phyloP scores from a whole-genome alignment of 2,888 invertebrate genomes.

The Stictocephala bisonia region DNA sequence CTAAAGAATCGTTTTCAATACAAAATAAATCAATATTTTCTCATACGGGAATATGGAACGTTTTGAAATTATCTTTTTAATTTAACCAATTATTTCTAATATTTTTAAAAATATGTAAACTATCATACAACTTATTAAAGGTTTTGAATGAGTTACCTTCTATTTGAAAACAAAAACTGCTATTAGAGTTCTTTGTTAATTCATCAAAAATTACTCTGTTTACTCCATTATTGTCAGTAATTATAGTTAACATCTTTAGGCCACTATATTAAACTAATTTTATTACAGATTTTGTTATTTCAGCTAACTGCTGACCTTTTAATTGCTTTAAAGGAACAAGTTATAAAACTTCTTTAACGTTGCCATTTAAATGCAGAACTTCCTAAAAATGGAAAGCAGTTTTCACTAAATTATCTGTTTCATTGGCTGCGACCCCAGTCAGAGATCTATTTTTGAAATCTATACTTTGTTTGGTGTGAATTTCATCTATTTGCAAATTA shows the following conservation, averaged over 20 bases:
- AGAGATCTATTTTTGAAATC: constrained; percentile 22
- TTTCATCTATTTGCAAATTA: constrained; percentile 7
- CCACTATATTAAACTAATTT: not conserved
- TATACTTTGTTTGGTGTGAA: constrained; percentile 2
- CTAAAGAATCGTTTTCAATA: no score
- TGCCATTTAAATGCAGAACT: constrained; percentile 22
- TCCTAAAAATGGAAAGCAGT: not conserved
- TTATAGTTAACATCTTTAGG: not conserved
- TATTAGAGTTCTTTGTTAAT: not conserved
- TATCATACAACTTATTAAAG: constrained; percentile 9
- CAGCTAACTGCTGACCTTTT: not conserved
- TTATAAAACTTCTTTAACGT: constrained; percentile 1
- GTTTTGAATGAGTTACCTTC: not conserved
- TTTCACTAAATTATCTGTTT: constrained; percentile 1
- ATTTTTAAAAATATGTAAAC: not conserved
- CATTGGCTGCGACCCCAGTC: not conserved
- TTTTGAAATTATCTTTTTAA: not conserved
- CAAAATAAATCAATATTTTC: no score
- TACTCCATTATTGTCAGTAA: constrained; percentile 5
- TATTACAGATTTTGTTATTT: constrained; percentile 4
- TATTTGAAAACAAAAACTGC: not conserved
- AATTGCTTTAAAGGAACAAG: constrained; percentile 9
- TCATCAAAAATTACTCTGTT: constrained; percentile 4
- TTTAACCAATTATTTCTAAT: constrained; percentile 25
- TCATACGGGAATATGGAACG: not conserved